Evolutionary conservation across 2,113 vertebrate genomes (phyloP), one percentile per base, ranked within the genome.

Genomic region (Morone saxatilis): DNA sequence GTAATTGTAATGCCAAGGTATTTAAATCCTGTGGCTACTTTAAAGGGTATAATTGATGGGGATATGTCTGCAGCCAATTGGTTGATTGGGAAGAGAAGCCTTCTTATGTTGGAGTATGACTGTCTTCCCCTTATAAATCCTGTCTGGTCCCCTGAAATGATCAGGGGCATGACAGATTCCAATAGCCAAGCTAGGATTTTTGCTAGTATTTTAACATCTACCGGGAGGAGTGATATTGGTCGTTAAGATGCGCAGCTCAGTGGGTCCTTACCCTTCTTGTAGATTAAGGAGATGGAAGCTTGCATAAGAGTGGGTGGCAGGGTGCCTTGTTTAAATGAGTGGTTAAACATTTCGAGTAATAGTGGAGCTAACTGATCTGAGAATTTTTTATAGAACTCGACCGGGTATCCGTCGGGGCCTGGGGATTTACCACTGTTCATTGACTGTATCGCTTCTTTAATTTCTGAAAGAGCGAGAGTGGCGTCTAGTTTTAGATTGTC

Each of bases 381-480:
- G 1, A 74, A 50, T 17, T 10, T 20, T 61, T 74, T 62, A 10
- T 9, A 74, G 10, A 43, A 66, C 1, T 76, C 38, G 0, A 38
- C 22, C 1, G 36, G 62, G 22, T 76, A 67, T 2, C 74, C 6
- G 1, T 66, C 50, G 0, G 40, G 41, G 3, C 36, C 77, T 22
- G 66, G 31, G 12, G 50, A 69, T 60, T 78, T 71, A 1, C 67
- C 47, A 71, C n/a, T 79, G 3, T 45, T 71, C 67, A 62, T 63
- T 31, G 68, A 62, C 8, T 54, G 9, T 65, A 80, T 63, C 3
- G 57, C 67, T 25, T 79, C 56, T 63, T 71, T 80, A 45, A 71
- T 71, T 54, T 80, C 47, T 20, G 57, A 40, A 1, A 51, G 60
- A 0, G 13, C 25, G 1, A 80, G 6, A 31, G 47, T 3, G 1